These are phyloP conservation scores for Corythornis cristatus DNA, from an alignment of 2,113 vertebrate species.

Conservation along the genomic window DNA sequence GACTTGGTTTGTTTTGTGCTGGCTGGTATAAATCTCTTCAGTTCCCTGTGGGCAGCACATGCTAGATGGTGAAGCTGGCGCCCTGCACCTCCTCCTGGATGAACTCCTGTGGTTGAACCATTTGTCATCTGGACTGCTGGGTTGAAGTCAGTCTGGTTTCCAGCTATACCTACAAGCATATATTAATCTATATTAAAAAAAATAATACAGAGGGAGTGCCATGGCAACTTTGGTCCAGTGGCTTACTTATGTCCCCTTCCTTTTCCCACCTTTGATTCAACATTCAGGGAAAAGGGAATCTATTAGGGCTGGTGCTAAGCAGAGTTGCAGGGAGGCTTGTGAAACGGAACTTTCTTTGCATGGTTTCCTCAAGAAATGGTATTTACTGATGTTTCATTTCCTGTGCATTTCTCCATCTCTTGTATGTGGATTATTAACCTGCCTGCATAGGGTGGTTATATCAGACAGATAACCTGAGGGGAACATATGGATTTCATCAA, in stretches of 20 bases:
- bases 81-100: not conserved
- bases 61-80: not conserved
- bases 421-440: slow-evolving; percentile 31
- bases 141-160: not conserved
- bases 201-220: not conserved
- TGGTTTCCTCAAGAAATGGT: slow-evolving; percentile 19
- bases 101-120: not conserved
- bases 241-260: not conserved
- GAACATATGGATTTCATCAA: slow-evolving; percentile 29
- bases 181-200: no score
- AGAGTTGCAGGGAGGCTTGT: not conserved
- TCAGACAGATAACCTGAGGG: slow-evolving; percentile 35
- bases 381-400: slow-evolving; percentile 39
- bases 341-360: not conserved
- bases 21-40: not conserved
- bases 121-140: not conserved
- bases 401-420: not conserved
- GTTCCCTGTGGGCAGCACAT: not conserved
- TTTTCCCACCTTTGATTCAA: not conserved
- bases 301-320: not conserved
- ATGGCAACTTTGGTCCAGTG: not conserved
- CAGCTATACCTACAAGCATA: not conserved
- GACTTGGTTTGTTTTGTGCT: slow-evolving; percentile 8
- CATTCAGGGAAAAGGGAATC: not conserved
- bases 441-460: not conserved